Evolutionary conservation across 2,888 invertebrate species (phyloP), one percentile per base, ranked within the genome.

Genomic region (Acrobasis consociella): DNA sequence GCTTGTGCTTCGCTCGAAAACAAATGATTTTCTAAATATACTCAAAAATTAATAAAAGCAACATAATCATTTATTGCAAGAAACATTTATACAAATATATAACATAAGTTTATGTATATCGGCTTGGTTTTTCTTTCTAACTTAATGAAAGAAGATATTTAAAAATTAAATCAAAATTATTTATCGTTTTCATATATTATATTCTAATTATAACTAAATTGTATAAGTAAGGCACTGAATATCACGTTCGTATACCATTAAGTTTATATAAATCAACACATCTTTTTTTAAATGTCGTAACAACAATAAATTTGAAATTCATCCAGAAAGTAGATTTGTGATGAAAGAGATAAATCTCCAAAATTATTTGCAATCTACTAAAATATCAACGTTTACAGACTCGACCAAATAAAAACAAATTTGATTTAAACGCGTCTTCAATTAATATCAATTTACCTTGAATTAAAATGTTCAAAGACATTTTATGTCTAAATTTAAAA

Each of bases 1-100:
- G 70, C 74, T 70, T 73, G 68, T 70, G 71, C 72, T 76, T 76
- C 81, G 79, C 81, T 81, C 81, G 73, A 74, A 65, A 67, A 63
- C 42, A 63, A 62, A 39, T 51, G 38, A 13, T n/a, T 38, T n/a
- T 9, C 42, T 59, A 53, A 63, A 63, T 62, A 37, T 38, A 1
- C 37, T 49, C 46, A 38, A 49, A 56, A 9, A 53, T 38, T 56
- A 55, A 59, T 53, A 42, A 55, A n/a, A 62, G 56, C 42, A 42
- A 56, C 46, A 56, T 11, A 13, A 31, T 42, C 42, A 10, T 17
- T 2, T 22, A 13, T 46, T 22, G 42, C 42, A 22, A 56, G 13
- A 46, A 22, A 37, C 17, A 39, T 42, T 7, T 42, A 22, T 42
- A 13, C 42, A 42, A 56, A 56, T 17, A 56, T 56, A 42, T 56